Conservation (phyloP, 2,888 invertebrate genomes). For the Chloroclystis v-ata region DNA sequence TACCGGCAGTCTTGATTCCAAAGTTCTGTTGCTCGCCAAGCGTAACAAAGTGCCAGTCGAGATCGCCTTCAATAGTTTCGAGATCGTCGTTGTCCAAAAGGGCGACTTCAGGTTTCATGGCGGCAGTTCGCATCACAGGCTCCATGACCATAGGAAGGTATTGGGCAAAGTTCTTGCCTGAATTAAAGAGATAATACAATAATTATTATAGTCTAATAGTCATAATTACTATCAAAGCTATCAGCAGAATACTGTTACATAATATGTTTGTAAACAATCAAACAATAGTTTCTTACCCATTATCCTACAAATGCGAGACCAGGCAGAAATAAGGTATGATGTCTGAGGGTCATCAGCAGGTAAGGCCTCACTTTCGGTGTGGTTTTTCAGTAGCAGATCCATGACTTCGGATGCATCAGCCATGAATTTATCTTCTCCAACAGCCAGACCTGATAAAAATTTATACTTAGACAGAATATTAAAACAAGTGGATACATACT, state of each 20-base stretch:
- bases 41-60: constrained; percentile 96
- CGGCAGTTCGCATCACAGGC: constrained; percentile 93
- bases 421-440: constrained; percentile 90
- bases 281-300: constrained; percentile 63
- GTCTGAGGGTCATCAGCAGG: constrained; percentile 98
- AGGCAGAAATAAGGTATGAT: constrained; percentile 98
- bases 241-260: no score
- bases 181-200: no score
- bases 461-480: background rate
- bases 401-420: constrained; percentile 96
- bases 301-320: constrained; percentile 99
- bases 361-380: constrained; percentile 88
- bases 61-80: constrained; percentile 89
- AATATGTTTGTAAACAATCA: no score
- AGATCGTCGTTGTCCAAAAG: constrained; percentile 91
- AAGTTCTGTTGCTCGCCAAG: constrained; percentile 97
- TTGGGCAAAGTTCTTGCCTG: constrained; percentile 90
- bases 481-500: no score
- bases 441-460: constrained; percentile 77
- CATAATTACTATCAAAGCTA: no score
- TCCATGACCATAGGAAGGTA: constrained; percentile 97
- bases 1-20: constrained; percentile 93
- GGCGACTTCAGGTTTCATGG: constrained; percentile 95
- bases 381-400: constrained; percentile 94
- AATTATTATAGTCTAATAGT: no score